A percentile compares a stretch with the other conserved stretches of the same genome.
These are phyloP conservation scores for Rhinoptilus africanus DNA, from an alignment of 2,113 vertebrate genomes.

Conservation along the genomic window DNA sequence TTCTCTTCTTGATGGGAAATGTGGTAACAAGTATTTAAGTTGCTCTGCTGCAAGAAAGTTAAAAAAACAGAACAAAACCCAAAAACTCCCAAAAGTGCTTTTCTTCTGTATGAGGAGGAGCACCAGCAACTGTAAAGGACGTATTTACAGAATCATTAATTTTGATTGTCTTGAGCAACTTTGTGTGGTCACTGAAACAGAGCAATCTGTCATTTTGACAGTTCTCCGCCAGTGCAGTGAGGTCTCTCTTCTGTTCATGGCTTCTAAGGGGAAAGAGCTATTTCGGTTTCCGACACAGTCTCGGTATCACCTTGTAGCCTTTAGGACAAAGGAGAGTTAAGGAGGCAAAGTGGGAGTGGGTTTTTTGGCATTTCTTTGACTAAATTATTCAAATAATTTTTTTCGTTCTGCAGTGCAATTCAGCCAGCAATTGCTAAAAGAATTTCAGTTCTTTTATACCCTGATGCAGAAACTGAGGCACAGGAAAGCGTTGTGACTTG, in stretches of 20 bases:
- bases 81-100: background rate
- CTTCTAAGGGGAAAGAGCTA: background rate
- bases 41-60: background rate
- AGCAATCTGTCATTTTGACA: slow-evolving; percentile 40
- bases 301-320: background rate
- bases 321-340: background rate
- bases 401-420: background rate
- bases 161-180: background rate
- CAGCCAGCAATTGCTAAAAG: background rate
- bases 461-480: background rate
- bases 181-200: slow-evolving; percentile 1
- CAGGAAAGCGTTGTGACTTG: background rate
- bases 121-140: background rate
- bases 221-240: background rate
- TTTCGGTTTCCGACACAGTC: background rate
- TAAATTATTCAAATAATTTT: background rate
- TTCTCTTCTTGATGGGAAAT: background rate
- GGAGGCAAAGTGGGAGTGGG: background rate
- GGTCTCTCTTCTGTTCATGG: background rate
- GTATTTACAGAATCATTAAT: slow-evolving; percentile 26
- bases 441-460: background rate
- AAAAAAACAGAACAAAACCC: background rate
- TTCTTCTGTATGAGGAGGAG: background rate
- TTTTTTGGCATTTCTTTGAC: background rate
- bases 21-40: background rate